phyloP scores from a whole-genome alignment of 2,888 invertebrate species.

The Tuta absoluta region DNA sequence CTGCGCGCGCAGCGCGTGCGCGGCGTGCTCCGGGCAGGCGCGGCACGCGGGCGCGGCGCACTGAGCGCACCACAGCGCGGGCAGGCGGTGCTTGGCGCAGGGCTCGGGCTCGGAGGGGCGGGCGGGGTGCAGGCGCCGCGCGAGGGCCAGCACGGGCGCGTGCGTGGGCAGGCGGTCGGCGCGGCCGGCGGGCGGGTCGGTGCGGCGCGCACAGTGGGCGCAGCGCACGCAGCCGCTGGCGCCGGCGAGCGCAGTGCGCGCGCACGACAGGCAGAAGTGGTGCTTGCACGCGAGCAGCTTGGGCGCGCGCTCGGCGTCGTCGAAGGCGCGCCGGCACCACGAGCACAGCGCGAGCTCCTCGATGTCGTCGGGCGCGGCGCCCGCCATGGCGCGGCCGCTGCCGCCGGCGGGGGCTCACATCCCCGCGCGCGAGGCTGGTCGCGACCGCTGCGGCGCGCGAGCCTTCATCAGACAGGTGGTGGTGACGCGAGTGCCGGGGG shows the following conservation, averaged over 20 bases:
- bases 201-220: constrained; percentile 88
- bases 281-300: constrained; percentile 89
- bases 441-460: constrained; percentile 35
- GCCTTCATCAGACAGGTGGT: constrained; percentile 20
- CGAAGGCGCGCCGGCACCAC: constrained; percentile 88
- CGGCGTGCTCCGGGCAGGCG: constrained; percentile 85
- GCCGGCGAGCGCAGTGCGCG: constrained; percentile 84
- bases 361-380: constrained; percentile 83
- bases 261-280: constrained; percentile 88
- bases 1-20: constrained; percentile 78
- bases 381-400: constrained; percentile 71
- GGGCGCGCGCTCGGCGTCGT: constrained; percentile 86
- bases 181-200: constrained; percentile 84
- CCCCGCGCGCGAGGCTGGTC: constrained; percentile 29
- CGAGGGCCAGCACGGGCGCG: constrained; percentile 84
- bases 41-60: constrained; percentile 84
- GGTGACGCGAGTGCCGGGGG: neutral
- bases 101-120: constrained; percentile 42
- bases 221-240: constrained; percentile 86
- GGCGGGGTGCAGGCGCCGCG: constrained; percentile 55
- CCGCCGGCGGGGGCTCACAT: constrained; percentile 43
- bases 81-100: constrained; percentile 27
- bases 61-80: constrained; percentile 82
- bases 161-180: constrained; percentile 86
- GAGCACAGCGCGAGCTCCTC: constrained; percentile 89